Percentiles rank a stretch among this genome's conserved stretches.
phyloP scores from a whole-genome alignment of 2,888 invertebrate species.

The Theretra japonica region DNA sequence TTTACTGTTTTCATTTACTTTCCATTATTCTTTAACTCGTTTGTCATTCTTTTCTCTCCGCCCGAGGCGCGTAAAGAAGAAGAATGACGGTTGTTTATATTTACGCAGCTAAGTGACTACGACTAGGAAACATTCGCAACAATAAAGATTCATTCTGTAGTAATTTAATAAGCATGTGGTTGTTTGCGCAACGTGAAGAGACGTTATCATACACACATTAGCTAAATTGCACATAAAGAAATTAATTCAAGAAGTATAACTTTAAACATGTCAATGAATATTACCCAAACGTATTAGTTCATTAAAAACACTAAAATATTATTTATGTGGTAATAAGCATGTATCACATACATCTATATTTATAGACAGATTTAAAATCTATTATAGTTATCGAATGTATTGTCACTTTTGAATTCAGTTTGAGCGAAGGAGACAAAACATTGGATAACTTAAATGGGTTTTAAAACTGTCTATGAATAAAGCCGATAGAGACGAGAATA shows the following conservation, averaged over 20 bases:
- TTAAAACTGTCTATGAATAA: too few species aligned
- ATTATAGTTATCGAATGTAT: too few species aligned
- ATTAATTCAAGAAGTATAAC: neutral
- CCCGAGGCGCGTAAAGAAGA: conserved; percentile 72
- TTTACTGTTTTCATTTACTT: conserved; percentile 81
- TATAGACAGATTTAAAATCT: too few species aligned
- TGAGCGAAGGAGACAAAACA: too few species aligned
- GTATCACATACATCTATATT: too few species aligned
- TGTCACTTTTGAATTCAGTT: too few species aligned
- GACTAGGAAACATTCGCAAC: conserved; percentile 60
- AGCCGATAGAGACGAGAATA: conserved; percentile 27
- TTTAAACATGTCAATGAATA: too few species aligned
- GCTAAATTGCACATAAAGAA: neutral
- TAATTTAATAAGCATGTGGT: conserved; percentile 45
- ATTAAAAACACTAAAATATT: too few species aligned
- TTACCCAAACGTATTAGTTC: too few species aligned
- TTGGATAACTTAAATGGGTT: too few species aligned
- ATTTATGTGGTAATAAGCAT: neutral
- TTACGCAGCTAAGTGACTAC: conserved; percentile 74
- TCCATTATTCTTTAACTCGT: conserved; percentile 81
- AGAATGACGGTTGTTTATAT: conserved; percentile 77
- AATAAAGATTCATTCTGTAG: conserved; percentile 55
- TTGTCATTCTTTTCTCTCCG: conserved; percentile 79
- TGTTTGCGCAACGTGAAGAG: conserved; percentile 31
- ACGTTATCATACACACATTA: neutral